Base-by-base conservation (phyloP, 1,140 invertebrate genomes). In the Nasonia giraulti region DNA sequence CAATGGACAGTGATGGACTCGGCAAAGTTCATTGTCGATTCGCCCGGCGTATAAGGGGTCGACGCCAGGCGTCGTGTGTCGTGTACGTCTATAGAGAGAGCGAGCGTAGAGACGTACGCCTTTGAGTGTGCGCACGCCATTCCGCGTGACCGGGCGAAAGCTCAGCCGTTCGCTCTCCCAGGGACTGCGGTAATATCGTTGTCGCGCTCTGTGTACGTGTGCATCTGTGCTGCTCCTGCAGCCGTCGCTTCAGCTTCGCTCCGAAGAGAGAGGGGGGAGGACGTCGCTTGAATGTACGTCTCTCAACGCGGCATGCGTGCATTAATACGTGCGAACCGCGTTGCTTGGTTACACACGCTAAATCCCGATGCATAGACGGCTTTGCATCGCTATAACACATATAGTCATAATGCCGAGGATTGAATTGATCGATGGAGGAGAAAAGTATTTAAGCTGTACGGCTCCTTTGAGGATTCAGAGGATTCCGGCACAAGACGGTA, bases 21-120 rank as follows among this genome's bases (percentile, higher is more conserved):
- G 73, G 73, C 27, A 85, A 84, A 87, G 88, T 87, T 89, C 89
- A 88, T 90, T 90, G 89, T 79, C 50, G 87, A 90, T 89, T 90
- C 88, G 76, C 37, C 44, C 44, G 83, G 84, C 86, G 89, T 88
- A n/a, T 62, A 62, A 62, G 55, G 55, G 55, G 55, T 62, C 20
- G 55, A 62, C 55, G 55, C 40, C 10, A n/a, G 14, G 55, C 17
- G 14, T 62, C 17, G 55, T 20, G 86, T 44, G 20, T 23, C 23
- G 23, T 37, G 47, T 44, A 75, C 20, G 40, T 75, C 14, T 40
- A 44, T 62, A 62, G 6, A 62, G 33, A 44, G 8, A 44, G 23
- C 11, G 11, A n/a, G 12, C 20, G 20, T 44, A 79, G 68, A 71
- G 68, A 33, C 27, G 68, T 71, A 7, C 76, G 76, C 31, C 27